These are phyloP conservation scores for Bombylius major DNA, from an alignment of 2,888 invertebrate genomes.

Conservation along the genomic window DNA sequence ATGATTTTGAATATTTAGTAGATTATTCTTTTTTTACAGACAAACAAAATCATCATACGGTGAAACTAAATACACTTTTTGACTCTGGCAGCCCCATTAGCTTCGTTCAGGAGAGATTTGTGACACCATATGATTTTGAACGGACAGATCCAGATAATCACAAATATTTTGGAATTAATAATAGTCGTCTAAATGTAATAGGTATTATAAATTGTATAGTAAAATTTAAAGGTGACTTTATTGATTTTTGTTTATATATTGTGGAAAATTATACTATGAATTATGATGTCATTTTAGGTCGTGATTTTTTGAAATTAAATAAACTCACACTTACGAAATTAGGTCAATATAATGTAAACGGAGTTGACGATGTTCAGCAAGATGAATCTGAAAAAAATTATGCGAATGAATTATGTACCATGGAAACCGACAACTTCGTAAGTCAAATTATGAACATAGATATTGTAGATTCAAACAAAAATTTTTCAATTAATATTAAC, in stretches of 20 bases:
- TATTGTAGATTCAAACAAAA: not conserved
- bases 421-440: not conserved
- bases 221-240: not conserved
- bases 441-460: not conserved
- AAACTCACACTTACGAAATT: not conserved
- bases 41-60: not conserved
- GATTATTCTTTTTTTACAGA: not conserved
- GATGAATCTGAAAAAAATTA: not conserved
- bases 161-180: not conserved
- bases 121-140: not conserved
- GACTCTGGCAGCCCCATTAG: not conserved
- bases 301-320: not conserved
- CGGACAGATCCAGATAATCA: not conserved
- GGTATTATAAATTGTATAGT: conserved; percentile 1
- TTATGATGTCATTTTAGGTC: not conserved
- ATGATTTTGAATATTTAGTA: not conserved
- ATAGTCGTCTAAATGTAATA: not conserved
- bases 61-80: not conserved
- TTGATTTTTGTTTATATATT: not conserved
- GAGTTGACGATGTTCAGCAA: not conserved
- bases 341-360: not conserved
- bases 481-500: not conserved
- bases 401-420: not conserved
- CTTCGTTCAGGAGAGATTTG: not conserved
- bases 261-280: not conserved